These are phyloP conservation scores for Pterois miles DNA, from an alignment of 2,797 vertebrate genomes.

Conservation along the genomic window DNA sequence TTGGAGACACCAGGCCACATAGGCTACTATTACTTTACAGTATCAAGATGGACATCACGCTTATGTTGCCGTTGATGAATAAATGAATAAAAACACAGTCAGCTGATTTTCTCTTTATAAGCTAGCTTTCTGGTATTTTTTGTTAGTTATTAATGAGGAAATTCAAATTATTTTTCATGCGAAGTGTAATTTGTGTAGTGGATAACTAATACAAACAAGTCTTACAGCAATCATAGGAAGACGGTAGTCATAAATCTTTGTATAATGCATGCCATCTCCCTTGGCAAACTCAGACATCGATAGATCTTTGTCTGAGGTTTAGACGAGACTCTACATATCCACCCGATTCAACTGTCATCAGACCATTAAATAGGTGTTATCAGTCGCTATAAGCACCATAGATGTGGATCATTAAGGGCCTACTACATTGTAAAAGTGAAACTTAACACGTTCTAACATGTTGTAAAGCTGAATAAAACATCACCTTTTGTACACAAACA, in stretches of 20 bases:
- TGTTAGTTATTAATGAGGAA: constrained; percentile 35
- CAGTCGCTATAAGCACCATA: no score
- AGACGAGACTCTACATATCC: constrained; percentile 72
- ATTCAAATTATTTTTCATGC: constrained; percentile 45
- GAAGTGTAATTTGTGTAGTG: constrained; percentile 41
- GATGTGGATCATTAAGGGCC: no score
- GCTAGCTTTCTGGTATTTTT: constrained; percentile 26
- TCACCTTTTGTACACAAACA: no score
- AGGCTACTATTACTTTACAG: constrained; percentile 70
- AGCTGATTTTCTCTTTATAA: constrained; percentile 51
- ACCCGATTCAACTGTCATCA: no score
- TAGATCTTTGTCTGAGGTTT: constrained; percentile 71
- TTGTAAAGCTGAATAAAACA: no score
- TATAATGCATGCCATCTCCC: no score
- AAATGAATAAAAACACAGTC: constrained; percentile 61
- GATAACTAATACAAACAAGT: constrained; percentile 53
- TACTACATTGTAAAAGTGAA: no score
- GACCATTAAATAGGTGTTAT: no score
- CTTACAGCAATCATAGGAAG: constrained; percentile 48
- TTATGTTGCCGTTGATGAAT: constrained; percentile 64
- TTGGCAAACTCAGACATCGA: constrained; percentile 85
- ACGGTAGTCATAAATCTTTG: neutral
- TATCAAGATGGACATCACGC: constrained; percentile 68
- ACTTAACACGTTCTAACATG: no score
- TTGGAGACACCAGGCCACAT: constrained; percentile 75